These are phyloP conservation scores for Lytechinus variegatus DNA, from an alignment of 35 echinoderm and acorn worm genomes.

Conservation along the genomic window DNA sequence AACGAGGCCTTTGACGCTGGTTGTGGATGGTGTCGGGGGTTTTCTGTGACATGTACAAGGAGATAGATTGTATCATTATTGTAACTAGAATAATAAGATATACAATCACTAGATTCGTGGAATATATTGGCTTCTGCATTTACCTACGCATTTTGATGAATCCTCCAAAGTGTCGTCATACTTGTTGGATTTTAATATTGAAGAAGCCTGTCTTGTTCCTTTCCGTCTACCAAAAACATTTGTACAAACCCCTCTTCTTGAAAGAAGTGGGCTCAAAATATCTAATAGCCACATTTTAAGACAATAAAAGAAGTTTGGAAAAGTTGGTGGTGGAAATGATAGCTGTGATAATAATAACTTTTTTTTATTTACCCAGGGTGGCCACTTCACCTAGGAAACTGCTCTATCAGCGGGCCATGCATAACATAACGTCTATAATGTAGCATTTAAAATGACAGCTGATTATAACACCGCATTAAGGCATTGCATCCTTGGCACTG, in stretches of 20 bases:
- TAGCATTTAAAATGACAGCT: too few relatives aligned
- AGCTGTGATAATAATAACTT: too few relatives aligned
- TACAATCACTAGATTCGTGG: neutral
- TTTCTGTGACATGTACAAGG: neutral
- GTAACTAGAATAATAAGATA: neutral
- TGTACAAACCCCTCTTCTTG: neutral
- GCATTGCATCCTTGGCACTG: too few relatives aligned
- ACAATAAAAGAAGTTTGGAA: too few relatives aligned
- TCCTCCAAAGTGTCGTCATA: neutral
- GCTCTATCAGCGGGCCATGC: too few relatives aligned
- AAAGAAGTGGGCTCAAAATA: neutral
- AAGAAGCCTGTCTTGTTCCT: neutral
- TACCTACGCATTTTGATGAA: neutral
- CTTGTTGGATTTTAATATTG: neutral
- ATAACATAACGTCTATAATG: too few relatives aligned
- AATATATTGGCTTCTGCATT: neutral
- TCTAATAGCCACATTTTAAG: too few relatives aligned
- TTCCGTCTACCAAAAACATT: neutral
- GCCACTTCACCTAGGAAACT: too few relatives aligned
- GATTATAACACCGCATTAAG: too few relatives aligned
- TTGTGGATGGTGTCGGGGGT: neutral
- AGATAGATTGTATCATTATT: neutral
- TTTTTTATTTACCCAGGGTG: too few relatives aligned
- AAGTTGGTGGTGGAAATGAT: too few relatives aligned
- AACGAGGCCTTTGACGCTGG: constrained; percentile 7